These are phyloP conservation scores for Sphenodon punctatus DNA, from an alignment of 2,797 vertebrate genomes.

Conservation along the genomic window DNA sequence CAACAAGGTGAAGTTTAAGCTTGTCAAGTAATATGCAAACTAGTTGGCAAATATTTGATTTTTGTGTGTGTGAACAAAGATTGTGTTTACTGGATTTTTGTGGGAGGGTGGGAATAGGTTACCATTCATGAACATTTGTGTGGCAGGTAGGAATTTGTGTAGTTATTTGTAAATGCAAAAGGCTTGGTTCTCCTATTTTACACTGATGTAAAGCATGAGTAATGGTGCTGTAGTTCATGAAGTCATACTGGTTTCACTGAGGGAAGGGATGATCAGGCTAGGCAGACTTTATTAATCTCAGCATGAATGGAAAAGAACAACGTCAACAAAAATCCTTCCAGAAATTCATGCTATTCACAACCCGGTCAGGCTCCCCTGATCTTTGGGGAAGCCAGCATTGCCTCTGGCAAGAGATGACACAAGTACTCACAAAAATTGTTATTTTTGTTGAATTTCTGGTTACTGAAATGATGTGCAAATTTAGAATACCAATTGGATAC, in stretches of 20 bases:
- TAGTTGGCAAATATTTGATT: neutral
- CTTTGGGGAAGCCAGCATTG: no score
- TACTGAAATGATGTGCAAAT: no score
- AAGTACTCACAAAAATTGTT: no score
- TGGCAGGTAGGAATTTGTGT: neutral
- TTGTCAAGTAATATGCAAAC: neutral
- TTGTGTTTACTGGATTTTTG: neutral
- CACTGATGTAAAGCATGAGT: neutral
- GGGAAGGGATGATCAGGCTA: neutral
- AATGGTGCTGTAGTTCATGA: neutral
- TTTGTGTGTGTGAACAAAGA: neutral
- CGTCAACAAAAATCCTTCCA: neutral
- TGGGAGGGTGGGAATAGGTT: neutral
- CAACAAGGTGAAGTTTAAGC: neutral
- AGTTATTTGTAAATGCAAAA: fast-evolving
- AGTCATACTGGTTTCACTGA: neutral
- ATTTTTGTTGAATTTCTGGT: no score
- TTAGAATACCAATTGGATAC: no score
- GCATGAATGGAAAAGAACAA: no score
- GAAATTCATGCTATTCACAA: neutral
- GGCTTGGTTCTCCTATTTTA: neutral
- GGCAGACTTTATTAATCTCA: neutral
- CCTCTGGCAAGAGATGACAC: no score
- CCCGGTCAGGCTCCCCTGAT: no score
- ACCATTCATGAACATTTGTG: neutral